A percentile compares a stretch with the other conserved stretches of the same genome.
These are phyloP conservation scores for Oscheius sp. DNA, from an alignment of 2,888 invertebrate species.

Conservation along the genomic window DNA sequence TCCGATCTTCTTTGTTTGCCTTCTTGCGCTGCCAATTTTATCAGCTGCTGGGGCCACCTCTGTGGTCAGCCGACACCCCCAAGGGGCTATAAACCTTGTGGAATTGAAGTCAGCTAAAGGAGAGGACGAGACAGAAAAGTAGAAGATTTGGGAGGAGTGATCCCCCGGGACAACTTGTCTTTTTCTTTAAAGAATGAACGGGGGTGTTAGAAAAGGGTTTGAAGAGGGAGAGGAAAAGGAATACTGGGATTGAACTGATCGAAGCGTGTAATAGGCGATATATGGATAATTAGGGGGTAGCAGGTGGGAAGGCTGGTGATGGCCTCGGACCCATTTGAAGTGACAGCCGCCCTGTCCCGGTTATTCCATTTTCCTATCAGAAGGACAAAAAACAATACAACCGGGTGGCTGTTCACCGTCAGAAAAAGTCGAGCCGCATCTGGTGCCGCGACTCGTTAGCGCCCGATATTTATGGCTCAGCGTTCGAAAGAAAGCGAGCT, in stretches of 20 bases:
- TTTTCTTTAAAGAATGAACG: background rate
- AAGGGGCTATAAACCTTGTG: conserved; percentile 3
- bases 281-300: conserved; percentile 25
- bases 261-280: too few relatives aligned
- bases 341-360: conserved; percentile 25
- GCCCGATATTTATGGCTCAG: conserved; percentile 34
- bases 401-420: too few relatives aligned
- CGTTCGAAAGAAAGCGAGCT: conserved; percentile 1
- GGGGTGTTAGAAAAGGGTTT: background rate
- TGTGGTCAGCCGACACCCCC: conserved; percentile 5
- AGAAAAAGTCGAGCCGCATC: conserved; percentile 12
- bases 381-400: background rate
- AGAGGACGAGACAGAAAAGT: background rate
- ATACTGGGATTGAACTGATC: background rate
- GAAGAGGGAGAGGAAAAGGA: background rate
- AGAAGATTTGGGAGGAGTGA: background rate
- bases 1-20: conserved; percentile 35
- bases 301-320: conserved; percentile 29
- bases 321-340: conserved; percentile 19
- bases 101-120: background rate
- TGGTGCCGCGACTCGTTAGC: conserved; percentile 34
- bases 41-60: conserved; percentile 28
- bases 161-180: background rate
- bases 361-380: background rate
- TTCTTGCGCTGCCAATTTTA: conserved; percentile 33